These are phyloP conservation scores for Akabosia matsudoensis DNA, from an alignment of 1,140 invertebrate genomes.

Conservation along the genomic window DNA sequence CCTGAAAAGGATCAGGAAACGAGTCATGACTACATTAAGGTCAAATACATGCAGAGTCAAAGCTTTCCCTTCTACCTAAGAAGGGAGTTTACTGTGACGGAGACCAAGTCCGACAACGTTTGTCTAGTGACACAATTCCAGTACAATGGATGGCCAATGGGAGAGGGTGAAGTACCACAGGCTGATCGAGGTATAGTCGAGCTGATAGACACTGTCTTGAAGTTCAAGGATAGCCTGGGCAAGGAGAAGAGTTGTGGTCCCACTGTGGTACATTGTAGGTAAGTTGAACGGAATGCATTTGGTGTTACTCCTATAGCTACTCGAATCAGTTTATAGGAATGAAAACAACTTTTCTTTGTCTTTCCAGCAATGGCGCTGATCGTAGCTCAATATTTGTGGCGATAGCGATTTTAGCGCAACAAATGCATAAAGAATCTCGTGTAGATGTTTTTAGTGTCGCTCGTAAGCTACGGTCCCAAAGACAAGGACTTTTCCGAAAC, in stretches of 20 bases:
- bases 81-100: slow-evolving; percentile 75
- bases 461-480: slow-evolving; percentile 76
- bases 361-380: slow-evolving; percentile 70
- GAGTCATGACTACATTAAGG: slow-evolving; percentile 75
- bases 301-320: slow-evolving; percentile 30
- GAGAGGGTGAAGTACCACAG: slow-evolving; percentile 79
- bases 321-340: background rate
- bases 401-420: slow-evolving; percentile 77
- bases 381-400: slow-evolving; percentile 84
- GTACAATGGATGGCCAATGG: slow-evolving; percentile 84
- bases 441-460: slow-evolving; percentile 81
- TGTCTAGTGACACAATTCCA: slow-evolving; percentile 73
- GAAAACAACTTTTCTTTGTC: slow-evolving; percentile 11
- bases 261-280: slow-evolving; percentile 78
- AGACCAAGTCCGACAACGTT: slow-evolving; percentile 58
- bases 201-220: slow-evolving; percentile 66
- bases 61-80: slow-evolving; percentile 81
- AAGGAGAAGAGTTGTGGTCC: slow-evolving; percentile 55
- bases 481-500: slow-evolving; percentile 75
- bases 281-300: slow-evolving; percentile 28
- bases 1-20: slow-evolving; percentile 74
- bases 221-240: slow-evolving; percentile 54
- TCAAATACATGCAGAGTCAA: slow-evolving; percentile 81
- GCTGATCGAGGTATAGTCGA: slow-evolving; percentile 78
- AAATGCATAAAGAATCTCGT: slow-evolving; percentile 72